Evolutionary conservation across 2,888 invertebrate genomes (phyloP), one percentile per base, ranked within the genome.

Genomic region (Sceliomorpha sp.): DNA sequence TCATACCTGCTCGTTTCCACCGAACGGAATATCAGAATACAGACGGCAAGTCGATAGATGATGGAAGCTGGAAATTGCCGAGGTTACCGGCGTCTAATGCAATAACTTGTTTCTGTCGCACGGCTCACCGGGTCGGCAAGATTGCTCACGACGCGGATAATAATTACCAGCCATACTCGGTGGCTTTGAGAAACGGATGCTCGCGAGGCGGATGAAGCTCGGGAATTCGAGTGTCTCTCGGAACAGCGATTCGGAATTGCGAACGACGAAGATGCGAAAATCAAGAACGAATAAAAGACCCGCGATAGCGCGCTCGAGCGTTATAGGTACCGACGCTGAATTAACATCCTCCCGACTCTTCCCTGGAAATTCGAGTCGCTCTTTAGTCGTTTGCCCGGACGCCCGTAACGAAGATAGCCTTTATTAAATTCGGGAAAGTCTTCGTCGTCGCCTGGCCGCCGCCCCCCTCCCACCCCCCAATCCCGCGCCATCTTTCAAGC

Each of bases 41-140:
- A 60, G 37, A 42, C 24, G 24, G 10, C 14, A 12, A 37, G 29
- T 37, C 13, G 27, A 36, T 48, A 20, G 27, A 44, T 42, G 42
- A 45, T 12, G 34, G 15, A 9, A n/a, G 15, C 34, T 26, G 17
- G 31, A 55, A 67, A 62, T 67, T 58, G 27, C 42, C 47, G 34
- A 44, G 56, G 45, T 69, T 72, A 40, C 72, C 56, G 47, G 48
- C 64, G 51, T 70, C 68, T 63, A 70, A 58, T 64, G 63, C 73
- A 74, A 78, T 79, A 79, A 76, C 73, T 74, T 75, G 76, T 76
- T 80, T 77, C 70, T 76, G 63, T 55, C 58, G 39, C 31, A 42
- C 42, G 55, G 42, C 59, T 60, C 55, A 63, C 55, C 31, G 59
- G 45, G 53, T 63, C 45, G 67, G 55, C 59, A 62, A 64, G 72